Conservation (phyloP, 2,113 vertebrate species). For the Rostratula benghalensis region DNA sequence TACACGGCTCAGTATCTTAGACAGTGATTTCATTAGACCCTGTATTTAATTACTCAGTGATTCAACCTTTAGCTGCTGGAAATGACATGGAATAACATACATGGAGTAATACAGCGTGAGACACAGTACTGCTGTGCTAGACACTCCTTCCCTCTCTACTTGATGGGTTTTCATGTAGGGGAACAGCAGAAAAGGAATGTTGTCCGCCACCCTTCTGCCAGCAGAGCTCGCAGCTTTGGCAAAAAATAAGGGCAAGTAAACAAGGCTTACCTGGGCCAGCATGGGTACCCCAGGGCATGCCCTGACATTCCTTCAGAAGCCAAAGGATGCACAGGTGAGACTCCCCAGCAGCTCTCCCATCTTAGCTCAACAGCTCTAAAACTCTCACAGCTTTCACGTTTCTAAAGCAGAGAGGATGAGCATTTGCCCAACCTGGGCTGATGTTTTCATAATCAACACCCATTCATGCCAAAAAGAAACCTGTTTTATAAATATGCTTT, state of each 20-base stretch:
- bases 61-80: background rate
- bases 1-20: background rate
- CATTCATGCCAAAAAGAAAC: conserved; percentile 9
- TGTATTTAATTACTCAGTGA: background rate
- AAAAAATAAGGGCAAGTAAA: background rate
- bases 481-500: background rate
- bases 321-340: background rate
- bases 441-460: conserved; percentile 72
- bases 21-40: background rate
- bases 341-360: background rate
- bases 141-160: background rate
- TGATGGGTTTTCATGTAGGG: fast-evolving
- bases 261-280: conserved; percentile 20
- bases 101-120: background rate
- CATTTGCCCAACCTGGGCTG: conserved; percentile 67
- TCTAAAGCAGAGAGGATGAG: background rate
- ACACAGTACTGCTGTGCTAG: background rate
- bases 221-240: background rate
- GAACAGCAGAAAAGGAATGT: background rate
- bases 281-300: background rate
- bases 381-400: background rate
- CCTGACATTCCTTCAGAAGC: background rate
- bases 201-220: background rate
- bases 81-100: background rate
- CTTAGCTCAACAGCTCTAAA: background rate